phyloP scores from a whole-genome alignment of 1,140 invertebrate species.

The Sitophilus oryzae region DNA sequence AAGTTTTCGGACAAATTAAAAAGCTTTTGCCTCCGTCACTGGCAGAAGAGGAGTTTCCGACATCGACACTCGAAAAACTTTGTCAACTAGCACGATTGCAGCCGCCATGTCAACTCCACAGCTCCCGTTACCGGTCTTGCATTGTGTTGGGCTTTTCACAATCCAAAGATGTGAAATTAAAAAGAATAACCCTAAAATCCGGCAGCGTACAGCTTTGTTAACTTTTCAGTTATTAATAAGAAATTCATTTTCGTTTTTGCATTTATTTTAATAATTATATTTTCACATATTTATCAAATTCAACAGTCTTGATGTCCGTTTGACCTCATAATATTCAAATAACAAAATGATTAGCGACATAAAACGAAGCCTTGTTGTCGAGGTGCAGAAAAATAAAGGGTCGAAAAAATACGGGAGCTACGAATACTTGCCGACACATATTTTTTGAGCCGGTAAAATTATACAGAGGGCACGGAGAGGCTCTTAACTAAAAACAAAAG shows the following conservation, averaged over 20 bases:
- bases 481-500: conserved; percentile 24
- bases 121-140: neutral
- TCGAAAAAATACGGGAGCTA: neutral
- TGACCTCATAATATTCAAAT: no score
- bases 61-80: conserved; percentile 6
- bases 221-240: no score
- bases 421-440: neutral
- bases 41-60: neutral
- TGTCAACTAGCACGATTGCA: conserved; percentile 8
- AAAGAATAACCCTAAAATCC: neutral
- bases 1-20: neutral
- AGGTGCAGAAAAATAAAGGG: no score
- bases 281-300: no score
- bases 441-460: conserved; percentile 11
- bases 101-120: conserved; percentile 5
- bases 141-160: neutral
- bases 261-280: no score
- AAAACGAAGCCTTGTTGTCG: no score
- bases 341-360: no score
- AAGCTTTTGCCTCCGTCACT: neutral
- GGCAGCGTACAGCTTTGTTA: no score
- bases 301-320: no score
- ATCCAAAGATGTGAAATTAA: neutral
- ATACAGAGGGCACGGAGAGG: conserved; percentile 17
- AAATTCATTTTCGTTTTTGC: no score